Evolutionary conservation across 2,113 vertebrate genomes (phyloP).

Genomic region (Poeciliopsis retropinna): DNA sequence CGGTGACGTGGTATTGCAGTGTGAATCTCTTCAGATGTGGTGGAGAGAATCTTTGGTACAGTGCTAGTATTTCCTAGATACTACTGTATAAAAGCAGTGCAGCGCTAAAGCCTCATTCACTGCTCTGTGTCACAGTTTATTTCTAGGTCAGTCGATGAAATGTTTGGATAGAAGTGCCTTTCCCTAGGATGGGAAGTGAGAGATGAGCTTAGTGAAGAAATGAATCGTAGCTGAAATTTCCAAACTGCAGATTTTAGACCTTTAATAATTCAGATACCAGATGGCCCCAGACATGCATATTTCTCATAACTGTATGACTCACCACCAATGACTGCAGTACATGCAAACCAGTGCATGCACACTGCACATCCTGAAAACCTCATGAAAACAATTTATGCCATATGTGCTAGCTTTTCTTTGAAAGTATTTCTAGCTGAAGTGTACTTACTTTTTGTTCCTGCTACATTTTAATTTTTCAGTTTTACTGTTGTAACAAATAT

Average conservation of each 20-base stretch:
- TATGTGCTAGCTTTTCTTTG: background rate
- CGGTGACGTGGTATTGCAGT: conserved; percentile 74
- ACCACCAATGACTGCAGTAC: conserved; percentile 46
- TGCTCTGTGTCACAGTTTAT: conserved; percentile 6
- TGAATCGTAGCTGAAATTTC: conserved; percentile 57
- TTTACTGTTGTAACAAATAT: background rate
- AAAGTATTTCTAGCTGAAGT: background rate
- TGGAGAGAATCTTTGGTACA: conserved; percentile 43
- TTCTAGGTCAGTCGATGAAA: conserved; percentile 57
- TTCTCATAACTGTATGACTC: conserved; percentile 71
- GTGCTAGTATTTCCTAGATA: conserved; percentile 7
- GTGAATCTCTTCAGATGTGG: conserved; percentile 64
- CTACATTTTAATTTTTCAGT: background rate
- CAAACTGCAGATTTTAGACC: conserved; percentile 71
- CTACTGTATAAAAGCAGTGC: conserved; percentile 14
- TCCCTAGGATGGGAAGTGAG: conserved; percentile 29
- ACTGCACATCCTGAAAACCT: conserved; percentile 39
- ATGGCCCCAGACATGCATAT: conserved; percentile 57
- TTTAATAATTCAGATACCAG: conserved; percentile 78
- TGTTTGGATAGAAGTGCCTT: conserved; percentile 28
- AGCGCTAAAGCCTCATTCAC: conserved; percentile 19
- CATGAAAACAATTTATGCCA: conserved; percentile 8
- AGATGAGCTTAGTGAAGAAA: conserved; percentile 48
- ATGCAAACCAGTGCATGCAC: background rate
- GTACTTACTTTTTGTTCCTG: background rate